Evolutionary conservation across 1,140 invertebrate genomes (phyloP).

Genomic region (Meloidogyne floridensis): DNA sequence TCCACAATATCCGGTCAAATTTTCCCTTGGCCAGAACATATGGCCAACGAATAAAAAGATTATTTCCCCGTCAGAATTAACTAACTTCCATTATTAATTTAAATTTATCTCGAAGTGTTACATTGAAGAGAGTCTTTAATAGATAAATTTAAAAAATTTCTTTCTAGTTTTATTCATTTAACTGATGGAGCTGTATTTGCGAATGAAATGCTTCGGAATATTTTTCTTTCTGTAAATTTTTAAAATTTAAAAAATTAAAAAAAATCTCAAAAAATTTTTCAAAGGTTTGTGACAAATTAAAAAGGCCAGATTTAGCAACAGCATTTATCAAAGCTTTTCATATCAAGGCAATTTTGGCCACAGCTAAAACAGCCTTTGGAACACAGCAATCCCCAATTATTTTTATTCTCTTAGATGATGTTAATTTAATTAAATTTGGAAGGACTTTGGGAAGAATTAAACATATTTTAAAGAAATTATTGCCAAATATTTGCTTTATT

Average conservation of each 20-base stretch:
- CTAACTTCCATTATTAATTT: too few species aligned
- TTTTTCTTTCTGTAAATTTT: constrained; percentile 46
- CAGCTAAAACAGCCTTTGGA: constrained; percentile 49
- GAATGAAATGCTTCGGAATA: constrained; percentile 48
- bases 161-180: constrained; percentile 40
- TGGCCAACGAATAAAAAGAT: too few species aligned
- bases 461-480: constrained; percentile 41
- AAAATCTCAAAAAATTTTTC: background rate
- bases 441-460: constrained; percentile 44
- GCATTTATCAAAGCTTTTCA: constrained; percentile 42
- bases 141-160: too few species aligned
- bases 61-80: too few species aligned
- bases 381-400: constrained; percentile 12
- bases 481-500: constrained; percentile 45
- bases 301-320: background rate
- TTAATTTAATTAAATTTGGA: constrained; percentile 46
- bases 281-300: constrained; percentile 16
- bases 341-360: constrained; percentile 35
- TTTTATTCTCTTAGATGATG: constrained; percentile 51
- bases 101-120: too few species aligned
- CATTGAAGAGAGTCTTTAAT: too few species aligned
- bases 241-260: background rate
- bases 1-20: too few species aligned
- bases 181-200: constrained; percentile 49
- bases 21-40: too few species aligned